Evolutionary conservation across 2,888 invertebrate species (phyloP).

Genomic region (Sturmia bella): DNA sequence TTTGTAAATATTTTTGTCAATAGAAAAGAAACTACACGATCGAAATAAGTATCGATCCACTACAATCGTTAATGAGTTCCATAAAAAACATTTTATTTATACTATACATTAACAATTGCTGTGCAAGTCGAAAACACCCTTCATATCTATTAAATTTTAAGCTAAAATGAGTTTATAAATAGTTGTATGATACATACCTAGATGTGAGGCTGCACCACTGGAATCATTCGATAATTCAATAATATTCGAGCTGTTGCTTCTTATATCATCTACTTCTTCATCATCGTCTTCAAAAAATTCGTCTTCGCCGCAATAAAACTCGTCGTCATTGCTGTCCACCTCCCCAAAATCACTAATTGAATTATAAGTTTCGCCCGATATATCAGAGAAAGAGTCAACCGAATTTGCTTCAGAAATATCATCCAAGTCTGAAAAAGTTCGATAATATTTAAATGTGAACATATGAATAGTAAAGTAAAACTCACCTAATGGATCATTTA

Average conservation of each 20-base stretch:
- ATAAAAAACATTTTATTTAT: neutral
- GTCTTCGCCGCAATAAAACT: constrained; percentile 48
- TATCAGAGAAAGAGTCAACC: constrained; percentile 70
- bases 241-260: constrained; percentile 58
- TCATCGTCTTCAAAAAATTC: constrained; percentile 47
- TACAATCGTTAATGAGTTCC: constrained; percentile 57
- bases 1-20: neutral
- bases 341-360: constrained; percentile 68
- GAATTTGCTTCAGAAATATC: constrained; percentile 65
- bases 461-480: neutral
- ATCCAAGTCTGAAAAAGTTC: constrained; percentile 63
- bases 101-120: constrained; percentile 57
- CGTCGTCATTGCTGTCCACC: constrained; percentile 44
- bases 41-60: constrained; percentile 50
- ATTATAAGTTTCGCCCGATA: constrained; percentile 71
- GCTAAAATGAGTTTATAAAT: neutral
- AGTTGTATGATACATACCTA: constrained; percentile 58
- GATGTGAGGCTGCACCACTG: constrained; percentile 62
- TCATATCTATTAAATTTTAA: neutral
- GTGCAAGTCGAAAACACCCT: constrained; percentile 12
- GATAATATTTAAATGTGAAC: neutral
- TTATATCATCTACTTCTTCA: constrained; percentile 30
- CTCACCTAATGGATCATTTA: constrained; percentile 72
- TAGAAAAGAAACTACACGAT: constrained; percentile 33
- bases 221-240: constrained; percentile 73